These are phyloP conservation scores for human DNA, from an alignment of 2,113 vertebrate genomes.

Conservation along the genomic window GRCh38 chr15:41001001-41001500, in stretches of 20 bases:
- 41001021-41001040: background rate
- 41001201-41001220: slow-evolving; percentile 65
- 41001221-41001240: background rate
- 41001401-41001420: background rate
- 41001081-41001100: slow-evolving; percentile 8
- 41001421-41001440: background rate
- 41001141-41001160: background rate
- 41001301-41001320: background rate
- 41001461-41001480: background rate
- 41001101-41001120: background rate
- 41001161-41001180: slow-evolving; percentile 12
- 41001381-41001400: background rate
- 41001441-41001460: background rate
- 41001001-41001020: background rate
- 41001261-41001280: background rate
- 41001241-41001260: background rate
- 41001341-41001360: background rate
- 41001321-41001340: background rate
- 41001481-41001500: background rate
- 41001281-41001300: background rate
- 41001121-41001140: background rate
- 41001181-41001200: slow-evolving; percentile 11
- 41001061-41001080: background rate
- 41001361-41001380: background rate
- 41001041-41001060: background rate